These are phyloP conservation scores for Tiaroga cobitis DNA, from an alignment of 2,797 vertebrate genomes.

Conservation along the genomic window DNA sequence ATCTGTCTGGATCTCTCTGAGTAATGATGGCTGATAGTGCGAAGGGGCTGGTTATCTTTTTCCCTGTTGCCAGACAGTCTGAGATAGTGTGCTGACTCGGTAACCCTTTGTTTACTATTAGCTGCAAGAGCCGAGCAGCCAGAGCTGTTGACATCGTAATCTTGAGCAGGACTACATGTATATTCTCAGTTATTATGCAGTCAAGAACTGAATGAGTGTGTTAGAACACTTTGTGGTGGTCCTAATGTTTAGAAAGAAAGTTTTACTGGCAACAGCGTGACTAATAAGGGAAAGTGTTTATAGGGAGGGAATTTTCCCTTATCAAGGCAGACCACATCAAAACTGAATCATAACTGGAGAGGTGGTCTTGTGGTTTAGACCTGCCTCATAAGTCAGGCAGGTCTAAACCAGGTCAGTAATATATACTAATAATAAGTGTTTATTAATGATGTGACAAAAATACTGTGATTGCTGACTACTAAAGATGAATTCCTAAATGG, in stretches of 20 bases:
- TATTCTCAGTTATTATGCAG: neutral
- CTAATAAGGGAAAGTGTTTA: neutral
- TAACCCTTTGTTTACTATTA: conserved; percentile 10
- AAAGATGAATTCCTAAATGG: neutral
- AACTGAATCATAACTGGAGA: neutral
- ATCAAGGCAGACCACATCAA: neutral
- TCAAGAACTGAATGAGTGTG: neutral
- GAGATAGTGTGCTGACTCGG: neutral
- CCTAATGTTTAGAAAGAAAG: neutral
- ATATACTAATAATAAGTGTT: neutral
- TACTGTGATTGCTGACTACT: neutral
- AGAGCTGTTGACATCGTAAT: neutral
- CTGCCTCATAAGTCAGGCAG: too few relatives aligned
- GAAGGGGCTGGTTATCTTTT: conserved; percentile 4
- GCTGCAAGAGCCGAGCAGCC: neutral
- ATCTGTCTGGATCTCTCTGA: neutral
- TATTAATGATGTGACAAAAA: neutral
- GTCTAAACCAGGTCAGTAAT: too few relatives aligned
- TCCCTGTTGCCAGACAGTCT: neutral
- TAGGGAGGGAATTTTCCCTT: neutral
- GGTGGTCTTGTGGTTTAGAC: conserved; percentile 17
- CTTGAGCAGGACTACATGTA: neutral
- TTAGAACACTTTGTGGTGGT: neutral
- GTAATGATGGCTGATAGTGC: neutral
- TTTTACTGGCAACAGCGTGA: neutral